phyloP scores from a whole-genome alignment of 2,113 vertebrate species.

The Rhinoptilus africanus region DNA sequence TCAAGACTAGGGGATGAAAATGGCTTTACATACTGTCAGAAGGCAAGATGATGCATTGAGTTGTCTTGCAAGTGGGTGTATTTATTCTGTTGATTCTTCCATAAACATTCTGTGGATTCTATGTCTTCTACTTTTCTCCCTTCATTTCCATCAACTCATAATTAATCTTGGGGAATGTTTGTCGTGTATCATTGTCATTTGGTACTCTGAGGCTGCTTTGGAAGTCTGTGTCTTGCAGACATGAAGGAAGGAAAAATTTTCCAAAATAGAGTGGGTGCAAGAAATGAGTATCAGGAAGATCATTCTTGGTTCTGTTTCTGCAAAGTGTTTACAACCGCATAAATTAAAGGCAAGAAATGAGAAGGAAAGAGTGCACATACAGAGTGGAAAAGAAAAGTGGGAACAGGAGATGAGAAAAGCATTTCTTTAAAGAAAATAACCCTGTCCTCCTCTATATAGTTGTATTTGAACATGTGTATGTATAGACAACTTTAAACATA shows the following conservation, averaged over 20 bases:
- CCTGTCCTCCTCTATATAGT: neutral
- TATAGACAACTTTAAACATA: neutral
- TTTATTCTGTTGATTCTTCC: slow-evolving; percentile 9
- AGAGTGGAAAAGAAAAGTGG: neutral
- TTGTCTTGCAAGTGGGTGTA: slow-evolving; percentile 10
- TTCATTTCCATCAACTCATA: slow-evolving; percentile 15
- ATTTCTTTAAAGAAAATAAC: neutral
- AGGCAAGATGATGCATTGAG: slow-evolving; percentile 34
- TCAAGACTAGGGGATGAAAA: slow-evolving; percentile 44
- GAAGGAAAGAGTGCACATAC: neutral
- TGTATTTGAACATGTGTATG: neutral
- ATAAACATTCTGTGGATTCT: slow-evolving; percentile 38
- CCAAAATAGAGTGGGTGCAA: neutral
- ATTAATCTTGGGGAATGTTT: slow-evolving; percentile 41
- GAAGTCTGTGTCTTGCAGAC: neutral
- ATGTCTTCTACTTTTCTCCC: slow-evolving; percentile 12
- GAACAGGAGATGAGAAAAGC: neutral
- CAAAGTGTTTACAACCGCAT: neutral
- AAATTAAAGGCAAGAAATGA: neutral
- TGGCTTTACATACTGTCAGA: neutral
- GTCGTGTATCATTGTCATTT: neutral
- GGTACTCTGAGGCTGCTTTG: neutral
- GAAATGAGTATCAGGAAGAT: neutral
- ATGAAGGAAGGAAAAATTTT: neutral
- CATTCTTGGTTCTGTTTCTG: neutral